Base-by-base conservation (phyloP, 2,113 vertebrate genomes). In the Chloropsis cyanopogon region DNA sequence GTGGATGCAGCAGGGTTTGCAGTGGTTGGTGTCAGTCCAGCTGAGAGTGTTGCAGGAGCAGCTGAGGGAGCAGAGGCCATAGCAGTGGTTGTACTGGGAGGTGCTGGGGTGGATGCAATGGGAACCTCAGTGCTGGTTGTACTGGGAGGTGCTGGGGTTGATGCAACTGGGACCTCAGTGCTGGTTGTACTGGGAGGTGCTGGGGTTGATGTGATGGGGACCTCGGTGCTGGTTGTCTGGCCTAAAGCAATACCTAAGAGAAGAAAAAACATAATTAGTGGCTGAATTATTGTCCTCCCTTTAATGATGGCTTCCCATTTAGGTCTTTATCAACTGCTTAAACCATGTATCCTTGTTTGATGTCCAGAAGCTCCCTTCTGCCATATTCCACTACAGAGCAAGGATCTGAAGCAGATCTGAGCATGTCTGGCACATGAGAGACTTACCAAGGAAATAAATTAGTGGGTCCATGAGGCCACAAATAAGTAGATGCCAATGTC, bases 201-300 rank as follows among this genome's bases (percentile, higher is more conserved):
- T 69, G 79, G 53, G 3, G 35, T 49, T 8, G 65, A 50, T 50
- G 14, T 1, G 13, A 12, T 1, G 0, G 46, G 9, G 2, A 24
- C 22, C 23, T 33, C 33, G 4, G 50, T 73, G 33, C 33, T 80
- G 63, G 77, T 18, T 60, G 75, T 77, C 90, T 97, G 97, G 25
- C 95, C 64, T 63, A 90, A 87, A 83, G 93, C 84, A 64, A 95
- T 66, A 87, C 94, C 96, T 95, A 91, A 56, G 33, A 70, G 52
- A 79, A 93, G 26, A 44, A 76, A 70, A 91, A 52, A 33, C 6
- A n/a, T 21, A 8, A 23, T 82, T 63, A 88, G 35, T 11, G 14
- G 16, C 9, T 4, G 17, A 59, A 39, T 56, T 69, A 47, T 4
- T 41, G 13, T 63, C 66, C 19, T 49, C 21, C 6, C 12, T 70